A percentile compares a stretch with the other conserved stretches of the same genome.
phyloP scores from a whole-genome alignment of 2,797 vertebrate species.

The Streptopelia turtur region DNA sequence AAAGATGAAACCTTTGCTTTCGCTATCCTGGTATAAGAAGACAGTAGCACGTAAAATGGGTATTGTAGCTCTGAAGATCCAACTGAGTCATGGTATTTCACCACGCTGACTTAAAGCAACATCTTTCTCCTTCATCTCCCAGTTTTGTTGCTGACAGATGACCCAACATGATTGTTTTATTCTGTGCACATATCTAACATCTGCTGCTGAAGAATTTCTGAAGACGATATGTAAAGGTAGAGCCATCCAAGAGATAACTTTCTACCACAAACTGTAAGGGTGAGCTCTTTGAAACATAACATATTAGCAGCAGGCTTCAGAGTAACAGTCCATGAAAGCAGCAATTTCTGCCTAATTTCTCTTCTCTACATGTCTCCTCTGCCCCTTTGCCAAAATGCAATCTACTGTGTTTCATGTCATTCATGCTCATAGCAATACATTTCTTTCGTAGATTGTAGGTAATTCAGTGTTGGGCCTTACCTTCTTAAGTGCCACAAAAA shows the following conservation, averaged over 20 bases:
- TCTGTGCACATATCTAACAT: rapidly evolving
- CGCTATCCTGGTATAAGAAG: neutral
- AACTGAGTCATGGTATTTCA: neutral
- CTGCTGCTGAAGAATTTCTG: neutral
- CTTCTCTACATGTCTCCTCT: neutral
- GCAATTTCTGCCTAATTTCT: neutral
- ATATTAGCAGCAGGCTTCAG: neutral
- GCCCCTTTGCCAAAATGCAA: neutral
- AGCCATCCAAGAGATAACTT: neutral
- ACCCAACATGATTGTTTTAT: neutral
- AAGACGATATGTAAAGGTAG: neutral
- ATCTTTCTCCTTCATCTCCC: neutral
- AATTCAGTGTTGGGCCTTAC: neutral
- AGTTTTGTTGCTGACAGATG: neutral
- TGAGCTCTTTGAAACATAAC: neutral
- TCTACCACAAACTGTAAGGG: neutral
- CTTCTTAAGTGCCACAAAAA: neutral
- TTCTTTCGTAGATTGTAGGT: neutral
- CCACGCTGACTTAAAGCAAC: neutral
- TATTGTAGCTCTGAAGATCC: neutral
- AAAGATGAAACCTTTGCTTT: neutral
- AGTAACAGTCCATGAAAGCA: neutral
- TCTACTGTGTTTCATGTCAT: neutral
- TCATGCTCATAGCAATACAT: neutral
- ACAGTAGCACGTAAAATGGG: rapidly evolving